These are phyloP conservation scores for Trichogramma dendrolimi DNA, from an alignment of 2,888 invertebrate genomes.

Conservation along the genomic window DNA sequence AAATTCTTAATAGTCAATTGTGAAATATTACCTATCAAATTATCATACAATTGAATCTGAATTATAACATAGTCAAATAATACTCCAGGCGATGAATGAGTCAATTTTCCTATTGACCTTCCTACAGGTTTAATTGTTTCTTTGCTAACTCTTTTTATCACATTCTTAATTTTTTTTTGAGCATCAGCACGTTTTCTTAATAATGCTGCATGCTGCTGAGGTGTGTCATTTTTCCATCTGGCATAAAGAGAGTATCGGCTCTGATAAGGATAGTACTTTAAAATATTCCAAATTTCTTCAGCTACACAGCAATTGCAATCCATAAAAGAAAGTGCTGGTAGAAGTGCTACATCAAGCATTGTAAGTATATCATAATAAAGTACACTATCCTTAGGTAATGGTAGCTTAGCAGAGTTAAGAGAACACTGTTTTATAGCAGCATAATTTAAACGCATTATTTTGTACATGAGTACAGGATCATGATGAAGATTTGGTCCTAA, in stretches of 20 bases:
- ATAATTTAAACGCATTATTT: slow-evolving; percentile 61
- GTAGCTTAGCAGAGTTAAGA: slow-evolving; percentile 44
- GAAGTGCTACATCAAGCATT: slow-evolving; percentile 79
- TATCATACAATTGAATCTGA: slow-evolving; percentile 90
- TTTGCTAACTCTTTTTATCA: slow-evolving; percentile 96
- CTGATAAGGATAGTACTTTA: slow-evolving; percentile 83
- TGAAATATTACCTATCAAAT: slow-evolving; percentile 65
- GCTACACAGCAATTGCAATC: slow-evolving; percentile 94
- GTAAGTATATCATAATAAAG: slow-evolving; percentile 81
- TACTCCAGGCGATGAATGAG: slow-evolving; percentile 92
- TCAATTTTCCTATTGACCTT: slow-evolving; percentile 90
- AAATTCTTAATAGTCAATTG: slow-evolving; percentile 6
- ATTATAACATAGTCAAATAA: slow-evolving; percentile 90
- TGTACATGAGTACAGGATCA: slow-evolving; percentile 87
- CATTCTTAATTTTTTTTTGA: slow-evolving; percentile 86
- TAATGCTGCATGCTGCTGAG: slow-evolving; percentile 75
- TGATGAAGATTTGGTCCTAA: slow-evolving; percentile 84
- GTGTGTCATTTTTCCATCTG: slow-evolving; percentile 92
- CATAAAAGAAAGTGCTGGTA: slow-evolving; percentile 87
- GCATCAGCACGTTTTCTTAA: slow-evolving; percentile 81
- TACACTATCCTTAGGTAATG: slow-evolving; percentile 46
- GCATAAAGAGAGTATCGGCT: slow-evolving; percentile 82
- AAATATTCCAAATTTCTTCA: slow-evolving; percentile 92
- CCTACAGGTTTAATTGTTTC: slow-evolving; percentile 98
- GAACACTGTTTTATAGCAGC: slow-evolving; percentile 45